A percentile compares a stretch with the other conserved stretches of the same genome.
These are phyloP conservation scores for Cercopithecus hamlyni DNA, from an alignment of 2,797 vertebrate species.

Conservation along the genomic window DNA sequence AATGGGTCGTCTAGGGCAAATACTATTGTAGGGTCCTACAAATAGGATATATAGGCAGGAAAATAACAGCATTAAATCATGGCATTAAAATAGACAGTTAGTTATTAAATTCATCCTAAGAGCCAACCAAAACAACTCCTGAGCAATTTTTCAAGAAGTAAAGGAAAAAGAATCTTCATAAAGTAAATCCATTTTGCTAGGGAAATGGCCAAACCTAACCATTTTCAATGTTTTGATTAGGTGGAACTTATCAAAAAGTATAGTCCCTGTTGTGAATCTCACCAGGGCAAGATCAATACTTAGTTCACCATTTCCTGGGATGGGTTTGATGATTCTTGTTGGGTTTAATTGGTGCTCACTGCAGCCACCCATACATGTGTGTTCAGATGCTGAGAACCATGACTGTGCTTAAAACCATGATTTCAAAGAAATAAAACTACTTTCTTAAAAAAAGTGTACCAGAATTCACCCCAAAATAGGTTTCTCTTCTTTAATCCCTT, in stretches of 20 bases:
- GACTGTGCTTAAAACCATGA: neutral
- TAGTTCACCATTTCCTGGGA: neutral
- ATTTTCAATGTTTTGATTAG: neutral
- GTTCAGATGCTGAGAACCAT: neutral
- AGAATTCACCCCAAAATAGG: neutral
- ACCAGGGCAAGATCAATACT: neutral
- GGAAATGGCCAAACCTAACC: neutral
- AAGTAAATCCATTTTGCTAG: neutral
- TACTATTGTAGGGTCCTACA: neutral
- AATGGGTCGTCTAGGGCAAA: neutral
- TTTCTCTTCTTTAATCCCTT: constrained; percentile 33
- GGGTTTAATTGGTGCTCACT: neutral
- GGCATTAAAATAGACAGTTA: neutral
- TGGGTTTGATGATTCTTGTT: neutral
- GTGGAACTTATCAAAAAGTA: neutral
- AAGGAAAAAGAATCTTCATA: neutral
- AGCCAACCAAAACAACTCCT: neutral
- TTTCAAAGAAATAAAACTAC: neutral
- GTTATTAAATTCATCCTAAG: neutral
- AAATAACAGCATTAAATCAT: neutral
- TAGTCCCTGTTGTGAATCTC: neutral
- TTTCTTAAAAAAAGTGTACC: neutral
- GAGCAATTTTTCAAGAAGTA: neutral
- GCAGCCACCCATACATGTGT: neutral
- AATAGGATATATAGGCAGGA: neutral